Percentiles rank a stretch among this genome's conserved stretches.
phyloP scores from a whole-genome alignment of 1,140 invertebrate species.

The Tyrophagus putrescentiae region DNA sequence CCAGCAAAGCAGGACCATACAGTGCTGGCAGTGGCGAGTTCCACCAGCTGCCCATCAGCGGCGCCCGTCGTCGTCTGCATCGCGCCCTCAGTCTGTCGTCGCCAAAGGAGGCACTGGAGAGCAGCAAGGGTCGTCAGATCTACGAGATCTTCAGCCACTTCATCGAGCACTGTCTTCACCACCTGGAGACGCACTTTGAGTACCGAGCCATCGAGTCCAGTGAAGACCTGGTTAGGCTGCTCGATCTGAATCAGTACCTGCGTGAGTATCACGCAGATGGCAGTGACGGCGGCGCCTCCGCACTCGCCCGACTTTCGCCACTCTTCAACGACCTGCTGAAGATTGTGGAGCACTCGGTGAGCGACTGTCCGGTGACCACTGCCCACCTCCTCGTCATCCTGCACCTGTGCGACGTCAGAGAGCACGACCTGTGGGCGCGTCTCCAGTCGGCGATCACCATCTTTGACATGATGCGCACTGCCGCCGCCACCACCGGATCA shows the following conservation, averaged over 20 bases:
- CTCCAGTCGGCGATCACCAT: neutral
- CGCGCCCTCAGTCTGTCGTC: neutral
- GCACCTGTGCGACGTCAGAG: conserved; percentile 11
- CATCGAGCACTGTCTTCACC: neutral
- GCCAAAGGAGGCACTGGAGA: neutral
- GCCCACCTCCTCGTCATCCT: neutral
- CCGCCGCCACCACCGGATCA: neutral
- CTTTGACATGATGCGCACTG: neutral
- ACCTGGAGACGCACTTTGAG: neutral
- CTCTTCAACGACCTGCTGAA: neutral
- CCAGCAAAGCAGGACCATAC: no score
- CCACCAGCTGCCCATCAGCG: neutral
- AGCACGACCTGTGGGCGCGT: neutral
- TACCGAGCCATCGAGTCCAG: neutral
- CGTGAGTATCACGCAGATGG: no score
- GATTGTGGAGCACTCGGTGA: neutral
- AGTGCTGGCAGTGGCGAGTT: no score
- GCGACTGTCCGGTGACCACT: neutral
- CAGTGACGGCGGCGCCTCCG: neutral
- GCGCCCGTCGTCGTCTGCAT: neutral
- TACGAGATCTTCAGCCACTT: conserved; percentile 3
- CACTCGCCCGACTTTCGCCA: neutral
- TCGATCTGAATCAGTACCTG: neutral
- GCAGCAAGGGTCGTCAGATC: neutral
- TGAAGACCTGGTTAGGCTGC: neutral